Evolutionary conservation across 1,140 invertebrate species (phyloP), one percentile per base, ranked within the genome.

Genomic region (Meloidogyne hapla): DNA sequence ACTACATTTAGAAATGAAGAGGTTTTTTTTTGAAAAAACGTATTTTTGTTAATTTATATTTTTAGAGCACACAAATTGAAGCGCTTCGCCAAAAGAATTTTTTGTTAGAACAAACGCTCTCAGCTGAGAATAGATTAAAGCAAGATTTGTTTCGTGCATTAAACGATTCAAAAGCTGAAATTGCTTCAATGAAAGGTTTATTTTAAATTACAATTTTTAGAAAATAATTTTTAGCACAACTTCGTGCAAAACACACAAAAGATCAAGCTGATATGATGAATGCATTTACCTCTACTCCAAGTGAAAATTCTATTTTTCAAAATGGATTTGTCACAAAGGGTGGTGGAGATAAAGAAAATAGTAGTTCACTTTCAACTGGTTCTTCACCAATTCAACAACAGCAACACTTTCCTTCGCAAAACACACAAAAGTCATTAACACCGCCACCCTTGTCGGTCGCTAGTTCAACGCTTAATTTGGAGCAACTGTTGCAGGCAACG

Each of bases 121-220:
- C 77, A 8, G 40, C 83, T 15, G 81, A 82, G 64, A 82, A 82
- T 72, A 64, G 77, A n/a, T 61, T 82, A 6, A 82, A 82, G 33
- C 71, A 81, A 26, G 81, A 82, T 69, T 48, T 82, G 26, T 82
- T 82, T 33, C 23, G 79, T 8, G 82, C 81, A 13, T 69, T 82
- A 26, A 82, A 82, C 21, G 69, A 80, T 18, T 84, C 82, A 12
- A 82, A 82, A 18, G 79, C 81, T 23, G 72, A 82, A 77, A 75
- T 82, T 68, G 82, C 82, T 26, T n/a, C 70, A 40, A 48, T 82
- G 45, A 83, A 75, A 26, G 74, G 77, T 78, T 9, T 26, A 25
- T 56, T 70, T 61, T 5, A 33, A 10, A n/a, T 62, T 62, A 38
- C 10, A 13, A 62, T 13, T 25, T 56, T 62, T n/a, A 72, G n/a